Base-by-base conservation (phyloP, 2,113 vertebrate species). In the Chaenogobius annularis region DNA sequence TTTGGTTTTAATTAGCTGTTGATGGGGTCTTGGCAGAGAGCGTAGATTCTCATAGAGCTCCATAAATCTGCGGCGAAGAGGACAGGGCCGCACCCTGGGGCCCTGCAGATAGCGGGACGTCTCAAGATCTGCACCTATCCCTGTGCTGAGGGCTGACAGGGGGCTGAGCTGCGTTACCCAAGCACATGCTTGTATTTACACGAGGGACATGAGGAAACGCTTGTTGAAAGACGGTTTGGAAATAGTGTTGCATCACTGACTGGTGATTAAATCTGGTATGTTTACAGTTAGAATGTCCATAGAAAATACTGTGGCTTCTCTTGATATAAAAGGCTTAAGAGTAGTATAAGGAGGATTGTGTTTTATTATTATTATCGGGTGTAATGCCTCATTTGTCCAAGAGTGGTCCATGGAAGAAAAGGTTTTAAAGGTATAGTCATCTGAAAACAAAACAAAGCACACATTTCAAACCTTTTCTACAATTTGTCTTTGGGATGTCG, bases 1-100 rank as follows among this genome's bases (percentile, higher is more conserved):
- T 81, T 72, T 80, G 89, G 81, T 83, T 92, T 91, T 92, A 92
- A 92, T 92, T 92, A 91, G 80, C 76, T 47, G 78, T 77, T 81
- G 81, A 84, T 89, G 77, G 77, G 59, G 76, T 89, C 65, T 91
- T 91, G 89, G 89, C 90, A 87, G 81, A 71, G 75, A 73, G 80
- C 73, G 80, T 76, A 79, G 85, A 89, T 75, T 72, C 82, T 86
- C 88, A 86, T 83, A 87, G 79, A 84, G 82, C 74, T 81, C 79
- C 78, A 84, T 91, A 92, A 92, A 92, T 93, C 88, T 90, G 73
- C 68, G 69, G 54, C 26, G 82, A 83, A 44, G 80, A 87, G 79
- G 83, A 90, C 76, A 66, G 73, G 58, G 71, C 79, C 70, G 70
- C 86, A 84, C 83, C 86, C 77, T 44, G 59, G 64, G 79, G 80